phyloP scores from a whole-genome alignment of 2,797 vertebrate species.

The Labeo calbasu region DNA sequence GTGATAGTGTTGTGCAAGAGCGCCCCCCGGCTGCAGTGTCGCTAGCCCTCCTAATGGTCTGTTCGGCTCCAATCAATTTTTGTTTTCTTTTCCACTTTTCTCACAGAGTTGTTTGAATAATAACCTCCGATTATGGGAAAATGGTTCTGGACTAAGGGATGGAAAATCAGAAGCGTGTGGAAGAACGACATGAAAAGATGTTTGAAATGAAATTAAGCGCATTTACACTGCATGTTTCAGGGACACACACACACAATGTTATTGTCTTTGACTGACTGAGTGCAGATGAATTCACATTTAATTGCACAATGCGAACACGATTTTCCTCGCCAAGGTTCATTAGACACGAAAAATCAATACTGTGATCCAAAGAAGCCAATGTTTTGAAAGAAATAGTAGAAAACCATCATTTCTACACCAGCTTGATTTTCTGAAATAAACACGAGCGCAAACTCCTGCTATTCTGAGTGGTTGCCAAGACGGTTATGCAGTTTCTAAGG shows the following conservation, averaged over 20 bases:
- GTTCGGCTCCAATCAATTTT: not conserved
- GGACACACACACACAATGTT: not conserved
- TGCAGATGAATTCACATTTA: not conserved
- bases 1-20: not conserved
- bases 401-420: not conserved
- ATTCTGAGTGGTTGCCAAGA: not conserved
- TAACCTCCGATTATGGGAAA: constrained; percentile 1
- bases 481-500: not conserved
- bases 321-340: not conserved
- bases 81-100: not conserved
- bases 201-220: not conserved
- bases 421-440: not conserved
- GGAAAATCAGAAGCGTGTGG: not conserved
- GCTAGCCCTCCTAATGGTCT: not conserved
- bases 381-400: not conserved
- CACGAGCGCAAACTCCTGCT: too few species aligned
- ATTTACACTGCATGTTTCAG: constrained; percentile 1
- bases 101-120: not conserved
- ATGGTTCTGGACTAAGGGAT: not conserved
- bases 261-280: not conserved
- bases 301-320: not conserved
- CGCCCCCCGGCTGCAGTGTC: constrained; percentile 12
- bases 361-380: not conserved
- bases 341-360: not conserved
- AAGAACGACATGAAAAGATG: not conserved